Evolutionary conservation across 2,113 vertebrate species (phyloP).

Genomic region (Cynocephalus volans): DNA sequence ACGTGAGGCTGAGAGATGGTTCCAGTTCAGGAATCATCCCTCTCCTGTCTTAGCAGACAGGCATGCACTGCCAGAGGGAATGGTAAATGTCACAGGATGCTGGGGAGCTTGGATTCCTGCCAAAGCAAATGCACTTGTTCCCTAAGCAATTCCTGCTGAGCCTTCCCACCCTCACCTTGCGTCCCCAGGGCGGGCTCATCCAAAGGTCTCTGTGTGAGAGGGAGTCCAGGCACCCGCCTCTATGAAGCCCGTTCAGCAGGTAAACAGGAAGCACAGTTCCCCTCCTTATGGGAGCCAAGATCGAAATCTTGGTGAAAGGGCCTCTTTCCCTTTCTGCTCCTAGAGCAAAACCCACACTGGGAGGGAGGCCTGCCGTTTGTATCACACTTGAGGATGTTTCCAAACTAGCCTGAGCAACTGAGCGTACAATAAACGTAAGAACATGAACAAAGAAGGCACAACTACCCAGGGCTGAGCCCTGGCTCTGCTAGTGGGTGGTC

Average conservation of each 20-base stretch:
- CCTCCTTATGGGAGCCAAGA: not conserved
- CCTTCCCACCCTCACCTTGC: not conserved
- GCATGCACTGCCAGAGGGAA: not conserved
- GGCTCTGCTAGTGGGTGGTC: not conserved
- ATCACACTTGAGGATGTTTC: not conserved
- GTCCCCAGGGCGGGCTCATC: not conserved
- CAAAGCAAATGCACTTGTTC: constrained; percentile 60
- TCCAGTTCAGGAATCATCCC: not conserved
- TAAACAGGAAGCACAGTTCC: constrained; percentile 29
- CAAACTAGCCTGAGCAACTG: not conserved
- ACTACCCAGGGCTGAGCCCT: not conserved
- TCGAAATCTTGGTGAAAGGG: not conserved
- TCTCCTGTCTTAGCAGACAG: not conserved
- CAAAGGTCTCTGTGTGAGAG: not conserved
- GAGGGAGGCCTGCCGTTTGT: not conserved
- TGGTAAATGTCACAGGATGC: constrained; percentile 9
- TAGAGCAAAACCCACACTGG: not conserved
- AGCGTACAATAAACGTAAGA: too few species aligned
- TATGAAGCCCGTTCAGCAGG: not conserved
- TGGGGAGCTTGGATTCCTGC: not conserved
- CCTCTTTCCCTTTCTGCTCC: not conserved
- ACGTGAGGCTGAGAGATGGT: not conserved
- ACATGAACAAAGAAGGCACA: not conserved
- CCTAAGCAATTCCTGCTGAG: not conserved
- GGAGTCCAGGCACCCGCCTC: not conserved